These are phyloP conservation scores for Tenebrosternarchus preto DNA, from an alignment of 2,113 vertebrate genomes.

Conservation along the genomic window DNA sequence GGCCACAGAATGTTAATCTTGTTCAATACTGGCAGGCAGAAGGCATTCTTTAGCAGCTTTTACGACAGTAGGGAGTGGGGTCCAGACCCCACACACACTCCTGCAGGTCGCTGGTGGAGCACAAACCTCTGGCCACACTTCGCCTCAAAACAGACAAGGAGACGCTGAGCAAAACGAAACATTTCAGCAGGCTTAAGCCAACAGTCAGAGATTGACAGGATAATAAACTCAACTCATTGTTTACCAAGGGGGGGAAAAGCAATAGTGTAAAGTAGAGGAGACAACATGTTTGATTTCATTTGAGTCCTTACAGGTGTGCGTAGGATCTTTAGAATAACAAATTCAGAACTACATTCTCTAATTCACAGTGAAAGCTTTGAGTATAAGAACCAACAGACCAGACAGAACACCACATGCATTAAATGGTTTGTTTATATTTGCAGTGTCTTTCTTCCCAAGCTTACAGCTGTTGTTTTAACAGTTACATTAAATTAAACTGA, in stretches of 20 bases:
- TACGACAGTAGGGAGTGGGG: conserved; percentile 8
- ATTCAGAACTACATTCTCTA: neutral
- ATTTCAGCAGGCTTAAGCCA: no score
- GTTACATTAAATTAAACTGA: neutral
- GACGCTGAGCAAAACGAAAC: conserved; percentile 10
- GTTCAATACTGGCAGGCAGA: conserved; percentile 32
- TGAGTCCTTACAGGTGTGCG: no score
- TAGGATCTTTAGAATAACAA: no score
- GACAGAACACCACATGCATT: neutral
- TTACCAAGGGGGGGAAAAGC: no score
- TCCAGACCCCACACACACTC: neutral
- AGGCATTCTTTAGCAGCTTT: conserved; percentile 34
- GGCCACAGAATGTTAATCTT: conserved; percentile 27
- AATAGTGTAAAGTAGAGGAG: no score
- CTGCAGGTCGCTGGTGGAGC: conserved; percentile 29
- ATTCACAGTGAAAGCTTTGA: no score
- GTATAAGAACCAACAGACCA: no score
- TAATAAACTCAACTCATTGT: neutral
- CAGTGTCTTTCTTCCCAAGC: neutral
- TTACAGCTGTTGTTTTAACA: neutral
- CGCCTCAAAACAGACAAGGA: conserved; percentile 32
- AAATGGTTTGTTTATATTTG: neutral
- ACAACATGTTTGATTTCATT: no score
- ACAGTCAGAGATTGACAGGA: neutral
- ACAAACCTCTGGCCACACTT: conserved; percentile 29